phyloP scores from a whole-genome alignment of 2,113 vertebrate species.

The Recurvirostra avosetta region DNA sequence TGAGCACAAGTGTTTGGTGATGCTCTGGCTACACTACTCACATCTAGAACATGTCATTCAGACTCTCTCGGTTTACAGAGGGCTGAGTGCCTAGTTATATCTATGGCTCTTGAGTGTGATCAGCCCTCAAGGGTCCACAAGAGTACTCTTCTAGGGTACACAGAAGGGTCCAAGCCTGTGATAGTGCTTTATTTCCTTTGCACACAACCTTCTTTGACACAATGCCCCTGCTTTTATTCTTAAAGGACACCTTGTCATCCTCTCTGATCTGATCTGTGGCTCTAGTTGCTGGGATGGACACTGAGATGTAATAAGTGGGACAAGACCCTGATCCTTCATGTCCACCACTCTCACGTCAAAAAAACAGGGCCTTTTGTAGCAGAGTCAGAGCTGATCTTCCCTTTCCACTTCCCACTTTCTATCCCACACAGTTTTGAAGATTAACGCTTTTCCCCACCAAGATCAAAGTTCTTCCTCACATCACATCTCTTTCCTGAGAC shows the following conservation, averaged over 20 bases:
- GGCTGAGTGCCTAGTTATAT: background rate
- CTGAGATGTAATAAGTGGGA: background rate
- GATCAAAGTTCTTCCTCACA: background rate
- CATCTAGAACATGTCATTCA: background rate
- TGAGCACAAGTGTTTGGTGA: background rate
- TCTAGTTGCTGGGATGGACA: background rate
- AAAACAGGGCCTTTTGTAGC: background rate
- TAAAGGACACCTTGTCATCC: background rate
- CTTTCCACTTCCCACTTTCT: background rate
- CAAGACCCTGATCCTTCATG: background rate
- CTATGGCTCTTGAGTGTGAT: background rate
- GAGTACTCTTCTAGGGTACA: background rate
- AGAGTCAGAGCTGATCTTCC: background rate
- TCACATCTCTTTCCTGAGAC: background rate
- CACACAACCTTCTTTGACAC: background rate
- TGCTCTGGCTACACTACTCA: background rate
- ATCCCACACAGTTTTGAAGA: background rate
- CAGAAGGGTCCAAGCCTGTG: background rate
- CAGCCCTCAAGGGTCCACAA: background rate
- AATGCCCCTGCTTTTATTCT: background rate
- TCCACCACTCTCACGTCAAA: background rate
- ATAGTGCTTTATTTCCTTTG: background rate
- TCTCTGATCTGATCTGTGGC: background rate
- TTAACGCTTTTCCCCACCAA: background rate
- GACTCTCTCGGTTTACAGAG: background rate